Evolutionary conservation across 2,797 vertebrate genomes (phyloP).

Genomic region (Thalassophryne amazonica): DNA sequence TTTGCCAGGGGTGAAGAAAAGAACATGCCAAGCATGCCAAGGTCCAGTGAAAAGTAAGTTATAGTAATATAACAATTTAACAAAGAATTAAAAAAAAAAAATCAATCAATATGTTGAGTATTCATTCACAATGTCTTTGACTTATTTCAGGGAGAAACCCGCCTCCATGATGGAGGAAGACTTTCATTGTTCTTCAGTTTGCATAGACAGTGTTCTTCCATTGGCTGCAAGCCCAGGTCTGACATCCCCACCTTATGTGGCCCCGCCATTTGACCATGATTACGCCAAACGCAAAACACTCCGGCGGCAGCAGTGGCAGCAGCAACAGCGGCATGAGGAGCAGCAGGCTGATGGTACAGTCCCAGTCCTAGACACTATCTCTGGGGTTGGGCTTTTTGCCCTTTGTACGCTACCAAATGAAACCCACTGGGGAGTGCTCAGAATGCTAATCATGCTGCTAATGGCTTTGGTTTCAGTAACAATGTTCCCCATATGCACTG

Average conservation of each 20-base stretch:
- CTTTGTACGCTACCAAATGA: slow-evolving; percentile 65
- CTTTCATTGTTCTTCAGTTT: slow-evolving; percentile 88
- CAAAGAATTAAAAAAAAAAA: not conserved
- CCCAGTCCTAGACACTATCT: slow-evolving; percentile 91
- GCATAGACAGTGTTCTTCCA: slow-evolving; percentile 73
- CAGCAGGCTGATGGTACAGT: slow-evolving; percentile 98
- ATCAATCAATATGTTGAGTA: not conserved
- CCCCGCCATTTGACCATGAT: slow-evolving; percentile 99
- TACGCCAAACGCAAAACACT: slow-evolving; percentile 99
- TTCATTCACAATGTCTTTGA: not conserved
- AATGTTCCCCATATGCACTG: slow-evolving; percentile 65
- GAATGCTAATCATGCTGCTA: slow-evolving; percentile 70
- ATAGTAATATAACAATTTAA: not conserved
- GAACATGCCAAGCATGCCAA: slow-evolving; percentile 85
- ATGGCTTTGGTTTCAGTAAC: slow-evolving; percentile 69
- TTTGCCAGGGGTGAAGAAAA: slow-evolving; percentile 98
- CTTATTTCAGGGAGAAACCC: slow-evolving; percentile 85
- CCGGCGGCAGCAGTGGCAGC: slow-evolving; percentile 85
- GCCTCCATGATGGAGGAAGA: slow-evolving; percentile 88
- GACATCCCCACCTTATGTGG: slow-evolving; percentile 97
- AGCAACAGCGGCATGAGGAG: slow-evolving; percentile 82
- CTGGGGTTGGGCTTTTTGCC: slow-evolving; percentile 81
- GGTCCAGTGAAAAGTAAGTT: slow-evolving; percentile 91
- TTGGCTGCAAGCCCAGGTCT: slow-evolving; percentile 96
- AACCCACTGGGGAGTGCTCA: slow-evolving; percentile 59